Evolutionary conservation across 2,888 invertebrate genomes (phyloP), one percentile per base, ranked within the genome.

Genomic region (Euphydryas editha): DNA sequence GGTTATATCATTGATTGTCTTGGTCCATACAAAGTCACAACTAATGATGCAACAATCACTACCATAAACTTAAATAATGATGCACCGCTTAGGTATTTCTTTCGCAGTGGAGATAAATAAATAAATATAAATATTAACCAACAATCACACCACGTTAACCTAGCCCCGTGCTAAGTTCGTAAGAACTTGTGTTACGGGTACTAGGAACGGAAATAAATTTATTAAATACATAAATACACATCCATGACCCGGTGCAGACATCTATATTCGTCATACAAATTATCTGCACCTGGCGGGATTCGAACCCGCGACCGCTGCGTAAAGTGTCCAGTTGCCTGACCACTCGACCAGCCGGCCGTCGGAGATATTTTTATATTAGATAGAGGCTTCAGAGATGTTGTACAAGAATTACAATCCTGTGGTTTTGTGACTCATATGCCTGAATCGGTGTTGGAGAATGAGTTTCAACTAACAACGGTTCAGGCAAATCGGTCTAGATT

Each of bases 11-110:
- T 65, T n/a, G 55, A 56, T n/a, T 46, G 13, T 20, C n/a, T 56
- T 10, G 65, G 65, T 42, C 65, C 65, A 30, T 56, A 36, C 37
- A 17, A n/a, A 56, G 47, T 56, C n/a, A 65, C 59, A 7, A 18
- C 4, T 18, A 55, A n/a, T 57, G 57, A 62, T 57, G 10, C 57
- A 18, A 18, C n/a, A 1, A 62, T 62, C 24, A 42, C 15, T 4
- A 5, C 15, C 4, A 42, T 15, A n/a, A 8, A 42, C 8, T 42
- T 42, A 1, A 42, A 15, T 42, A 42, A 42, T 42, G 42, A 42
- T 15, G 7, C 36, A 17, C 17, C 24, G 6, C 6, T 47, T 17
- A 47, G 59, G 36, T n/a, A 17, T 11, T 60, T 15, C 51, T 60
- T 60, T 21, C 18, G n/a, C 11, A 1, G 7, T 18, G 37, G 37